These are phyloP conservation scores for Oxytorus armatus DNA, from an alignment of 2,888 invertebrate species.

Conservation along the genomic window DNA sequence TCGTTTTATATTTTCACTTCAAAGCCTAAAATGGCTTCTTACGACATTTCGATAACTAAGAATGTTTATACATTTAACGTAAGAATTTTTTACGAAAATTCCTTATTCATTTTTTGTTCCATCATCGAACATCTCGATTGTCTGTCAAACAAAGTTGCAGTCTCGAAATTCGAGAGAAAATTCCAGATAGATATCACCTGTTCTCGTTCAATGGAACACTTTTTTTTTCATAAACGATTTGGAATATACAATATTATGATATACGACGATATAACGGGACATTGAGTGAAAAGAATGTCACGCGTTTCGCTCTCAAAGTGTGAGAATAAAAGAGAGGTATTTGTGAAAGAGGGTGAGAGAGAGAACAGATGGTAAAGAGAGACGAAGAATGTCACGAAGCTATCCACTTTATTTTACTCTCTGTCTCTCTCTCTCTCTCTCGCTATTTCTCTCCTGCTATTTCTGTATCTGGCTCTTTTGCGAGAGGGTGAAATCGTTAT, in stretches of 20 bases:
- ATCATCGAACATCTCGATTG: no score
- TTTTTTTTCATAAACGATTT: conserved; percentile 25
- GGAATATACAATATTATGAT: conserved; percentile 53
- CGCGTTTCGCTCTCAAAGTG: conserved; percentile 32
- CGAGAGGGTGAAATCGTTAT: conserved; percentile 59
- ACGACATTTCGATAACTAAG: no score
- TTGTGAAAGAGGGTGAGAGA: no score
- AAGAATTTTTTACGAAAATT: no score
- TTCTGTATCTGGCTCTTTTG: conserved; percentile 17
- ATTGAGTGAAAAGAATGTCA: conserved; percentile 58
- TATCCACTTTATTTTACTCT: conserved; percentile 41
- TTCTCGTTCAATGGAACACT: conserved; percentile 17
- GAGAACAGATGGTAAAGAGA: no score
- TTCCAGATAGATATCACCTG: background rate
- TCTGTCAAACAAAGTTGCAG: no score
- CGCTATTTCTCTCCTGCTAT: background rate
- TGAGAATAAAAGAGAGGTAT: conserved; percentile 51
- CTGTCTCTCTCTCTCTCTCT: background rate
- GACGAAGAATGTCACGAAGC: conserved; percentile 49
- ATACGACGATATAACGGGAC: conserved; percentile 42
- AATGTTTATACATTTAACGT: no score
- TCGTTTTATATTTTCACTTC: no score
- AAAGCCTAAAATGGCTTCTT: no score
- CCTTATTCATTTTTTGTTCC: no score
- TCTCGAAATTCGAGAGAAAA: no score